phyloP scores from a whole-genome alignment of 2,797 vertebrate species.

The Halcyon leucocephala region DNA sequence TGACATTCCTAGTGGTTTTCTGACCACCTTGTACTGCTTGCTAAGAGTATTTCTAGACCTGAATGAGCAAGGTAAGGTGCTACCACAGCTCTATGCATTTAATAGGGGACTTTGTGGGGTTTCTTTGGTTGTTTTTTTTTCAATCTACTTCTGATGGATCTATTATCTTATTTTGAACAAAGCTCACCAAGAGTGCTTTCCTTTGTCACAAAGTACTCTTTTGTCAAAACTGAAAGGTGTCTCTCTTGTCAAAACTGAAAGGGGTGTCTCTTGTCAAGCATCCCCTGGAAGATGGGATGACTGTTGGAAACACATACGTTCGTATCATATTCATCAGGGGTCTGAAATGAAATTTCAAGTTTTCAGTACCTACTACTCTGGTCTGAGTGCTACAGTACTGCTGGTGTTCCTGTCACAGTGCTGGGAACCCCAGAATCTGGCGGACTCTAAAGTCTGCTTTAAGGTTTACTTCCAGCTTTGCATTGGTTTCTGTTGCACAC shows the following conservation, averaged over 20 bases:
- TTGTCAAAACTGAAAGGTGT: background rate
- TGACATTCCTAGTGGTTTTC: fast-evolving
- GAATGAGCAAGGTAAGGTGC: background rate
- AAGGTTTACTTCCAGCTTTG: background rate
- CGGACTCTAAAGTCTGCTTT: background rate
- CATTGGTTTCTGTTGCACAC: background rate
- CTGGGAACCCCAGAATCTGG: background rate
- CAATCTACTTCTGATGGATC: background rate
- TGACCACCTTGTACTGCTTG: background rate
- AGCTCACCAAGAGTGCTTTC: background rate
- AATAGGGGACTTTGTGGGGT: too few species aligned
- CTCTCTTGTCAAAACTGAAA: background rate
- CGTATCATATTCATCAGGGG: background rate
- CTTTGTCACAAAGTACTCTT: background rate
- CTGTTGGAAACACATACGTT: background rate
- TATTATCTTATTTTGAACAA: background rate
- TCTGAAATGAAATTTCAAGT: background rate
- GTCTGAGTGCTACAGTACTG: background rate
- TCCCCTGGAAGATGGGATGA: background rate
- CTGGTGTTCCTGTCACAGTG: background rate
- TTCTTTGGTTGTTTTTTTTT: background rate
- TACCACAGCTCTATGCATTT: background rate
- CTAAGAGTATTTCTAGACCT: background rate
- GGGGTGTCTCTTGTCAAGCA: fast-evolving
- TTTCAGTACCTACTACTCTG: background rate